Percentiles rank a stretch among this genome's conserved stretches.
phyloP scores from a whole-genome alignment of 2,888 invertebrate genomes.

The Auanema sp. region DNA sequence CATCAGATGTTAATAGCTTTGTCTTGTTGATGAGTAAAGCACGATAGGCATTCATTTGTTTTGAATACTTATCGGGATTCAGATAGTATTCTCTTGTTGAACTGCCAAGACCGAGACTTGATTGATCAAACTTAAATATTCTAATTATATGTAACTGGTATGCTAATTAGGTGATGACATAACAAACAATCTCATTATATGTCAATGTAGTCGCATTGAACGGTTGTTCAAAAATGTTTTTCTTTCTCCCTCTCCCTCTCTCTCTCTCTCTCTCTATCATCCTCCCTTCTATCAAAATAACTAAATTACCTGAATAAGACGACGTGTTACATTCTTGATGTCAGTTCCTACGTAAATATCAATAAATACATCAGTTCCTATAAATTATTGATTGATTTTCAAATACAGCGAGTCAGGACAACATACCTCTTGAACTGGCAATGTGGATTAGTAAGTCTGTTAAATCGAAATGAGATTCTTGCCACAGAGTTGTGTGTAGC shows the following conservation, averaged over 20 bases:
- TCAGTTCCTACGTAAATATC: slow-evolving; percentile 13
- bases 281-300: not conserved
- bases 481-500: slow-evolving; percentile 43
- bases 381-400: slow-evolving; percentile 22
- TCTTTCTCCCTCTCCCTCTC: too few relatives aligned
- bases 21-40: slow-evolving; percentile 49
- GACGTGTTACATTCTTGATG: slow-evolving; percentile 20
- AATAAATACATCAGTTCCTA: slow-evolving; percentile 13
- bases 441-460: slow-evolving; percentile 47
- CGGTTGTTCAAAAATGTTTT: too few relatives aligned
- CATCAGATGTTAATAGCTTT: slow-evolving; percentile 46
- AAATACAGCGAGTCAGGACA: slow-evolving; percentile 54
- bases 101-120: slow-evolving; percentile 59
- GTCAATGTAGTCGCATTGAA: too few relatives aligned
- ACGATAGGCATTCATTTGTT: slow-evolving; percentile 61
- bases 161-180: not conserved
- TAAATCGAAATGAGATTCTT: slow-evolving; percentile 31
- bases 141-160: not conserved
- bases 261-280: too few relatives aligned
- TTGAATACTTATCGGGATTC: slow-evolving; percentile 57
- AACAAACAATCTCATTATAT: too few relatives aligned
- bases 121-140: slow-evolving; percentile 55
- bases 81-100: slow-evolving; percentile 61
- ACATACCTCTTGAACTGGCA: slow-evolving; percentile 40
- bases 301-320: slow-evolving; percentile 14